A percentile compares a stretch with the other conserved stretches of the same genome.
phyloP scores from a whole-genome alignment of 2,888 invertebrate species.

The Agonopterix arenella region DNA sequence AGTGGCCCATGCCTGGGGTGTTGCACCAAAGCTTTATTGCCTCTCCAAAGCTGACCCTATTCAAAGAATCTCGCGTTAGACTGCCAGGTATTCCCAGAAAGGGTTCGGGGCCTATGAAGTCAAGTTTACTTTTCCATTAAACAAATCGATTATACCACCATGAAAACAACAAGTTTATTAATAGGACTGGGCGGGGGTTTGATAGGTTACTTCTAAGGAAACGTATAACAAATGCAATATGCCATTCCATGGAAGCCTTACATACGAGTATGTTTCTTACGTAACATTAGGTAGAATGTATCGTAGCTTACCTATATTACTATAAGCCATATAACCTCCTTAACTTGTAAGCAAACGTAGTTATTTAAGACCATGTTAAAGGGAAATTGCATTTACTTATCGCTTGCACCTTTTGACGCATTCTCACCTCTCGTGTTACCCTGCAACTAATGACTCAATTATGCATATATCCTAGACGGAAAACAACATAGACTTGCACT shows the following conservation, averaged over 20 bases:
- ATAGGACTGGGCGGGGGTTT: too few species aligned
- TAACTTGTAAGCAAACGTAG: conserved; percentile 4
- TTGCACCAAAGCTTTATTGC: too few species aligned
- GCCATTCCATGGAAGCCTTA: background rate
- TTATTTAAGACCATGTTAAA: conserved; percentile 4
- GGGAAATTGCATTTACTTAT: conserved; percentile 40
- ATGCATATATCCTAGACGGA: conserved; percentile 20
- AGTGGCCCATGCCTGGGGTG: too few species aligned
- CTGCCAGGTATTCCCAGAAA: too few species aligned
- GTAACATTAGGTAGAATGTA: too few species aligned
- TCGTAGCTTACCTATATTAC: too few species aligned
- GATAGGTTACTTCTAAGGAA: background rate
- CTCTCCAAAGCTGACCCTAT: too few species aligned
- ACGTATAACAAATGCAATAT: background rate
- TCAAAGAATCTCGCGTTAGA: too few species aligned
- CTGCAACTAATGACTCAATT: conserved; percentile 61
- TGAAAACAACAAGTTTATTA: too few species aligned
- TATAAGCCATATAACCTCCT: background rate
- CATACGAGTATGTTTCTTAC: background rate
- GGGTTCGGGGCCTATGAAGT: too few species aligned
- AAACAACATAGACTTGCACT: background rate
- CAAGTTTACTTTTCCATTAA: too few species aligned
- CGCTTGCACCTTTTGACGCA: conserved; percentile 53
- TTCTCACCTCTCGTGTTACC: conserved; percentile 53
- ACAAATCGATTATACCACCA: too few species aligned